Percentiles rank a stretch among this genome's conserved stretches.
Evolutionary conservation across 1,140 invertebrate species (phyloP).

Genomic region (Drosophila tropicalis): DNA sequence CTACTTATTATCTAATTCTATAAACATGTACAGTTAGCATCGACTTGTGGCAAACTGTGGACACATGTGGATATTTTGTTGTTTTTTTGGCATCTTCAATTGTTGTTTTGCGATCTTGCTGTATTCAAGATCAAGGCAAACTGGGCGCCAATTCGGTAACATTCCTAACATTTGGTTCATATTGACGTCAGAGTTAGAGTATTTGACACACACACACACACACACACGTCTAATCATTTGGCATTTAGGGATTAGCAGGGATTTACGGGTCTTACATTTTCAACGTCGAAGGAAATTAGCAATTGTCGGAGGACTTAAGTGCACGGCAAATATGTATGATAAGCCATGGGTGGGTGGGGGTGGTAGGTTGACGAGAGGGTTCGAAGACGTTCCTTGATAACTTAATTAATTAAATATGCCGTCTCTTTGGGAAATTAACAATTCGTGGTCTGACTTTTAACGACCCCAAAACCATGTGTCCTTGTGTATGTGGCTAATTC

Average conservation of each 20-base stretch:
- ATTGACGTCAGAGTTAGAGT: conserved; percentile 1
- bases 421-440: not conserved
- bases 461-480: not conserved
- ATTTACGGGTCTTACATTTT: not conserved
- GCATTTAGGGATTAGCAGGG: conserved; percentile 1
- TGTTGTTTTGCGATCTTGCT: not conserved
- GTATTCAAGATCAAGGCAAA: not conserved
- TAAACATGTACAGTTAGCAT: not conserved
- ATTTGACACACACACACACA: not conserved
- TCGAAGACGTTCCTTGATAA: not conserved
- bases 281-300: conserved; percentile 27
- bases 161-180: not conserved
- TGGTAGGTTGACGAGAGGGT: no score
- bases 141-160: not conserved
- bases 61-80: no score
- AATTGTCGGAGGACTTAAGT: conserved; percentile 31
- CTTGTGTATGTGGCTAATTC: no score
- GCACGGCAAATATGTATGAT: conserved; percentile 1
- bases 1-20: conserved; percentile 14
- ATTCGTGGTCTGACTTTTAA: not conserved
- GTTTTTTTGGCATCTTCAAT: not conserved
- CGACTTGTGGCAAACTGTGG: not conserved
- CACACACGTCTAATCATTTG: not conserved
- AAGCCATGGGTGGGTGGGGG: not conserved
- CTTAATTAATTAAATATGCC: not conserved